Evolutionary conservation across 2,113 vertebrate species (phyloP).

Genomic region (Heloderma charlesbogerti): DNA sequence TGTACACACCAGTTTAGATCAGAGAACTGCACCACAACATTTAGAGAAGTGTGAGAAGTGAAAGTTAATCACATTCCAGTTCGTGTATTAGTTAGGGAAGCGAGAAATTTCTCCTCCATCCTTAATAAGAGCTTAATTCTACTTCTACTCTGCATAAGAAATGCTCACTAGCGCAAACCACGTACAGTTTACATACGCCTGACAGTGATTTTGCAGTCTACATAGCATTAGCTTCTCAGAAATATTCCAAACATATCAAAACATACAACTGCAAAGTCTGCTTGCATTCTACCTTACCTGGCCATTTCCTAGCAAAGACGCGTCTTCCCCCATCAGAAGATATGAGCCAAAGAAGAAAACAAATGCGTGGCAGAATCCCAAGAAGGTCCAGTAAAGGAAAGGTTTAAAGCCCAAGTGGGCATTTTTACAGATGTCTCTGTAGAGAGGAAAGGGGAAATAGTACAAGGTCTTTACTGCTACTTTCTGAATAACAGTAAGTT

Average conservation of each 20-base stretch:
- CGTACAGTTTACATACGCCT: neutral
- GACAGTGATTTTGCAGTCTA: neutral
- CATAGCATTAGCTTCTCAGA: neutral
- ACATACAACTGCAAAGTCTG: slow-evolving; percentile 19
- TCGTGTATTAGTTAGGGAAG: neutral
- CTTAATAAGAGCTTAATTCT: neutral
- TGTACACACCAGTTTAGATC: too few relatives aligned
- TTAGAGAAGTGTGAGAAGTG: too few relatives aligned
- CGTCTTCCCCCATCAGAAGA: slow-evolving; percentile 94
- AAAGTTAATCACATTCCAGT: neutral
- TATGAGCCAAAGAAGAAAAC: slow-evolving; percentile 97
- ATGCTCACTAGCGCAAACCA: neutral
- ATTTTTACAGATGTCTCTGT: slow-evolving; percentile 98
- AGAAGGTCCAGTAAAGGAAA: slow-evolving; percentile 96
- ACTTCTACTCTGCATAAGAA: neutral
- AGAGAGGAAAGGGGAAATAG: slow-evolving; percentile 46
- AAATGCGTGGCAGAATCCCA: slow-evolving; percentile 96
- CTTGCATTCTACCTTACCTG: slow-evolving; percentile 84
- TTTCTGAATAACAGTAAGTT: slow-evolving; percentile 9
- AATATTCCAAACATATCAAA: neutral
- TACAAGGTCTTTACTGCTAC: neutral
- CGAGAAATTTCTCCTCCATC: neutral
- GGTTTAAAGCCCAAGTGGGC: slow-evolving; percentile 90
- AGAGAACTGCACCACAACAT: too few relatives aligned
- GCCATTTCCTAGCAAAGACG: slow-evolving; percentile 93